Conservation (phyloP, 2,113 vertebrate genomes). For the Myodes glareolus region DNA sequence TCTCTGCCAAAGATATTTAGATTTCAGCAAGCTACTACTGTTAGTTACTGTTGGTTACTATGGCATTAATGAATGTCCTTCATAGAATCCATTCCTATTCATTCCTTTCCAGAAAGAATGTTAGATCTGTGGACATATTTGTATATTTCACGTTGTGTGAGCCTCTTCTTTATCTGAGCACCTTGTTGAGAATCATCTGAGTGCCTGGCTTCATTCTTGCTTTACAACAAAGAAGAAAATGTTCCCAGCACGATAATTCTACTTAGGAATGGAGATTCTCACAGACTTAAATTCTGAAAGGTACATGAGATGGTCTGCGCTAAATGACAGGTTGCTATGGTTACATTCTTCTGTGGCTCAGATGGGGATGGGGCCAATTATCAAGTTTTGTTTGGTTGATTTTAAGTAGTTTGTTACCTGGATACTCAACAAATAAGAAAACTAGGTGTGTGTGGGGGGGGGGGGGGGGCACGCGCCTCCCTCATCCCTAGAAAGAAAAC, state of each 20-base stretch:
- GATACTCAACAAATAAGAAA: constrained; percentile 89
- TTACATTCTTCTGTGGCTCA: constrained; percentile 85
- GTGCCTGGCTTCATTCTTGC: constrained; percentile 55
- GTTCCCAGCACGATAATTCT: constrained; percentile 83
- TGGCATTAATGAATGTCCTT: constrained; percentile 74
- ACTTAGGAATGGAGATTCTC: constrained; percentile 83
- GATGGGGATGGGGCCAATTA: constrained; percentile 87
- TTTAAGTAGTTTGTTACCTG: constrained; percentile 91
- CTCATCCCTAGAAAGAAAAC: constrained; percentile 81
- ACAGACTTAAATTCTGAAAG: constrained; percentile 86
- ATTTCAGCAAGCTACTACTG: constrained; percentile 57
- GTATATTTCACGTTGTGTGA: background rate
- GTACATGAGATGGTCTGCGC: constrained; percentile 84
- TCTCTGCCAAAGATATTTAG: background rate
- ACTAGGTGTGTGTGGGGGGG: constrained; percentile 31
- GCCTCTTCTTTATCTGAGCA: constrained; percentile 27
- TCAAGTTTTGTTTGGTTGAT: constrained; percentile 89
- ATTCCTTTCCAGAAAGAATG: constrained; percentile 57
- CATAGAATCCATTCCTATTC: constrained; percentile 63
- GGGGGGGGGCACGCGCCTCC: constrained; percentile 80
- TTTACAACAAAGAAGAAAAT: constrained; percentile 83
- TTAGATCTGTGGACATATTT: background rate
- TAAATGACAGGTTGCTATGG: constrained; percentile 86
- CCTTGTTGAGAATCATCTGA: constrained; percentile 77
- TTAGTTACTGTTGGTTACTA: constrained; percentile 9